phyloP scores from a whole-genome alignment of 2,797 vertebrate species.

The Podargus strigoides region DNA sequence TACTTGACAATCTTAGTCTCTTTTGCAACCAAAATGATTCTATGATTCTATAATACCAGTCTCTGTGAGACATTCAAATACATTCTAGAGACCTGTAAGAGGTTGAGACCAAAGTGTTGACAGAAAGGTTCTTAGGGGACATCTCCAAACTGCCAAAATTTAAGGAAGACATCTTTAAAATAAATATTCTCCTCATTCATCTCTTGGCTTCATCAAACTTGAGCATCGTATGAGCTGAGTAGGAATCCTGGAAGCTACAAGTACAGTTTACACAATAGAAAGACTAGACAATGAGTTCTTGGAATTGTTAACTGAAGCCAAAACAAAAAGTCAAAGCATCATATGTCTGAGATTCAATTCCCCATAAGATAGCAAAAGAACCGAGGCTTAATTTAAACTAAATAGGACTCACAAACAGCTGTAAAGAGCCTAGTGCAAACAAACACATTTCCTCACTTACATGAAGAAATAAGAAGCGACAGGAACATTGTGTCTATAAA shows the following conservation, averaged over 20 bases:
- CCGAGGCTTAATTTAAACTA: background rate
- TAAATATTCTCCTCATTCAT: background rate
- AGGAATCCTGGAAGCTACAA: background rate
- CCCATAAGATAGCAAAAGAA: background rate
- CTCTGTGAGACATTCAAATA: background rate
- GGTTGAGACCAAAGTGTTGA: background rate
- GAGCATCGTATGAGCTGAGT: background rate
- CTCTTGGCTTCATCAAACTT: background rate
- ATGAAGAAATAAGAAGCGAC: conserved; percentile 34
- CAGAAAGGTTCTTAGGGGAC: background rate
- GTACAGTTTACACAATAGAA: background rate
- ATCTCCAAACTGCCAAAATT: background rate
- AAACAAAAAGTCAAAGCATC: background rate
- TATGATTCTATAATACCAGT: too few species aligned
- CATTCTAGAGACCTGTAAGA: background rate
- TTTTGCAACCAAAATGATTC: too few species aligned
- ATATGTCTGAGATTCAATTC: background rate
- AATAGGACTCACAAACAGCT: background rate
- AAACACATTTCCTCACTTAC: background rate
- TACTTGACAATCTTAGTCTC: too few species aligned
- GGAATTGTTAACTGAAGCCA: background rate
- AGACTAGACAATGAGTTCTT: background rate
- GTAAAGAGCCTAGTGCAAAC: background rate
- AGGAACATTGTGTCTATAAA: background rate
- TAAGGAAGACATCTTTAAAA: background rate